phyloP scores from a whole-genome alignment of 1,140 invertebrate species.

The Aporrectodea caliginosa region DNA sequence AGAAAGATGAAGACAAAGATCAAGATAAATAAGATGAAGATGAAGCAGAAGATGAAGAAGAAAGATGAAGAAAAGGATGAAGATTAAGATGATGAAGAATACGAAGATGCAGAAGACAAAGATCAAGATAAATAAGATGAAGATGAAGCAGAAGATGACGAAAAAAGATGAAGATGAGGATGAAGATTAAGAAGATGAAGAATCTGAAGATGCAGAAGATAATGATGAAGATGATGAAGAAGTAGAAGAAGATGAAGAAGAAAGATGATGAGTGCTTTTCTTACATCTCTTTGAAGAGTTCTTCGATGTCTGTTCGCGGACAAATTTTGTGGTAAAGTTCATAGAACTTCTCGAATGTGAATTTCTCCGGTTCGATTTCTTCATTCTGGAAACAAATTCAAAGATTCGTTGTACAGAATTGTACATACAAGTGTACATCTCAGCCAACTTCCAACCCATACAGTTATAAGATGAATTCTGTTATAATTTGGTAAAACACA shows the following conservation, averaged over 20 bases:
- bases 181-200: no score
- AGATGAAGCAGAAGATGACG: neutral
- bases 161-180: neutral
- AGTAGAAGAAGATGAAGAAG: neutral
- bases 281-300: slow-evolving; percentile 92
- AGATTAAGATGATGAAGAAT: no score
- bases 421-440: no score
- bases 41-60: slow-evolving; percentile 23
- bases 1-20: slow-evolving; percentile 18
- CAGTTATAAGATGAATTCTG: no score
- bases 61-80: slow-evolving; percentile 19
- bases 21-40: neutral
- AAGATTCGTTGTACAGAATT: neutral
- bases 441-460: no score
- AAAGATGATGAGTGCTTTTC: slow-evolving; percentile 15
- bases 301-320: slow-evolving; percentile 96
- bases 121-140: slow-evolving; percentile 6
- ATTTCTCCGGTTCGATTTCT: slow-evolving; percentile 86
- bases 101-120: slow-evolving; percentile 7
- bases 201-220: neutral
- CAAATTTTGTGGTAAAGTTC: slow-evolving; percentile 98
- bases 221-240: neutral
- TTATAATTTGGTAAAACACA: no score
- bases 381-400: slow-evolving; percentile 60
- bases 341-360: slow-evolving; percentile 99